Evolutionary conservation across 2,888 invertebrate genomes (phyloP).

Genomic region (Amphipyra tragopoginis): DNA sequence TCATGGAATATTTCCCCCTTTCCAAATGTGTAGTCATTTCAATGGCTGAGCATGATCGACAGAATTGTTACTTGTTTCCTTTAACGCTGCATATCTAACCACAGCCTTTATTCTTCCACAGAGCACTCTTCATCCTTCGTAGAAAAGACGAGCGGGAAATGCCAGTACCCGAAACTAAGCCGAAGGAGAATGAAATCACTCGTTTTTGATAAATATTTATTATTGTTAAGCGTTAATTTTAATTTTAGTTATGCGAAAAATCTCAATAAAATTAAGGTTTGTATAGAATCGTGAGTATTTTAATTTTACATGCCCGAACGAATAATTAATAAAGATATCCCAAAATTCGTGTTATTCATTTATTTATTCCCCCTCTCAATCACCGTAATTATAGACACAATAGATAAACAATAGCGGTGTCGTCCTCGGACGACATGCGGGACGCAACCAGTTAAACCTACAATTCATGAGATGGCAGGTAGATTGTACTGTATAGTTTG

Average conservation of each 20-base stretch:
- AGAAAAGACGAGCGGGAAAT: conserved; percentile 67
- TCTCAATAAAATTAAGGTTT: conserved; percentile 87
- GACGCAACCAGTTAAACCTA: too few relatives aligned
- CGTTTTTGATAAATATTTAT: conserved; percentile 79
- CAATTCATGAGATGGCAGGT: too few relatives aligned
- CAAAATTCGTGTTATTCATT: conserved; percentile 2
- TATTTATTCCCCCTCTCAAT: too few relatives aligned
- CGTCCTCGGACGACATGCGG: too few relatives aligned
- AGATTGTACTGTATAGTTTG: too few relatives aligned
- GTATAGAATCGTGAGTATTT: conserved; percentile 68
- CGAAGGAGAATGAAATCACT: conserved; percentile 82
- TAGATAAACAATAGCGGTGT: too few relatives aligned
- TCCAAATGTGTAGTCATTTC: too few relatives aligned
- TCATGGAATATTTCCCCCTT: too few relatives aligned
- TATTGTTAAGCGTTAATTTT: conserved; percentile 73
- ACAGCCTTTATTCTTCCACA: conserved; percentile 59
- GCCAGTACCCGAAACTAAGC: conserved; percentile 63
- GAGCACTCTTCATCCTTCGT: conserved; percentile 74
- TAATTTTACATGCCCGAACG: conserved; percentile 18
- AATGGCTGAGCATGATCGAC: too few relatives aligned
- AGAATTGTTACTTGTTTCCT: too few relatives aligned
- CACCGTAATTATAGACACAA: too few relatives aligned
- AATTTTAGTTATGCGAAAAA: conserved; percentile 75
- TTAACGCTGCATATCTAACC: neutral
- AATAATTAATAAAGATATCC: conserved; percentile 9